These are phyloP conservation scores for Amia ocellicauda DNA, from an alignment of 2,113 vertebrate genomes.

Conservation along the genomic window DNA sequence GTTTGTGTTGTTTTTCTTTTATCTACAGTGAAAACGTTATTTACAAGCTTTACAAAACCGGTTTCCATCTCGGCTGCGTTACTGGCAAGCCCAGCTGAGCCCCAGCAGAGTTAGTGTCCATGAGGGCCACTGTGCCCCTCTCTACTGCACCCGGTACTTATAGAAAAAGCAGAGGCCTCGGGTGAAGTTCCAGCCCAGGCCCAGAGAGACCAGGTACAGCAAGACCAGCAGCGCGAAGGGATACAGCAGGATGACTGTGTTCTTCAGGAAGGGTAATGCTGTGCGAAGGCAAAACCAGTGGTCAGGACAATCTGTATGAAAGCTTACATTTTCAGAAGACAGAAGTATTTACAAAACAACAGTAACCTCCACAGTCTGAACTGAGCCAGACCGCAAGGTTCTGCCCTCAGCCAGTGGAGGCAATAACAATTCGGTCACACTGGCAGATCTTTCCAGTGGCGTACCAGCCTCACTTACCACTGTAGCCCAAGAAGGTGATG, in stretches of 20 bases:
- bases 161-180: conserved; percentile 87
- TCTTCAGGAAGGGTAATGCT: conserved; percentile 92
- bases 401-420: too few species aligned
- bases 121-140: background rate
- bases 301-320: too few species aligned
- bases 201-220: conserved; percentile 86
- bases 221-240: conserved; percentile 83
- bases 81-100: background rate
- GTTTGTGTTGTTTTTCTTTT: conserved; percentile 29
- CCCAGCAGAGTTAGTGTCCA: background rate
- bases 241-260: conserved; percentile 89
- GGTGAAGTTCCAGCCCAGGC: conserved; percentile 94
- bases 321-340: too few species aligned
- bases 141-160: conserved; percentile 85
- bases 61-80: conserved; percentile 15
- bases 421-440: too few species aligned
- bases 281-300: conserved; percentile 38
- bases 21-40: conserved; percentile 52
- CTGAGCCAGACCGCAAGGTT: too few species aligned
- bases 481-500: conserved; percentile 96
- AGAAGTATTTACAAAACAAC: too few species aligned
- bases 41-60: conserved; percentile 66
- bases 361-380: too few species aligned
- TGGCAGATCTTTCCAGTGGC: too few species aligned
- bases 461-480: conserved; percentile 83